Evolutionary conservation across 1,140 invertebrate species (phyloP).

Genomic region (Zaprionus ghesquierei): DNA sequence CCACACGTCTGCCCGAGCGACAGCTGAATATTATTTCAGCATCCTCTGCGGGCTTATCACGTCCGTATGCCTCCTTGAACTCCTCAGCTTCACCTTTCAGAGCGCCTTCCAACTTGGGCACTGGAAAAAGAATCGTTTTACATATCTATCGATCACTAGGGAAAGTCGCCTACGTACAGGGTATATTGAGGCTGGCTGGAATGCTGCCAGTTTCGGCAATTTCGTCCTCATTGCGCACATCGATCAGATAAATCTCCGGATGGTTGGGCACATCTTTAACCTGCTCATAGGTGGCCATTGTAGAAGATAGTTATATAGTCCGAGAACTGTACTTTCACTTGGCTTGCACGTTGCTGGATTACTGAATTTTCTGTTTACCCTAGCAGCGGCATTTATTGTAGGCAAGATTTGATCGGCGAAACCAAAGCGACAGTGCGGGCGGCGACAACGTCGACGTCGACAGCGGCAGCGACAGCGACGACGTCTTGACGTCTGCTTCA

Average conservation of each 20-base stretch:
- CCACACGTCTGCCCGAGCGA: constrained; percentile 83
- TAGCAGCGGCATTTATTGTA: constrained; percentile 51
- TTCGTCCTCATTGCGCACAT: constrained; percentile 87
- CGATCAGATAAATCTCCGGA: constrained; percentile 85
- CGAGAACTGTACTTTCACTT: constrained; percentile 24
- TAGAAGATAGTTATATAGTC: not conserved
- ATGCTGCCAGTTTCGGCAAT: constrained; percentile 86
- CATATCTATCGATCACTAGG: not conserved
- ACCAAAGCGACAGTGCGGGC: not conserved
- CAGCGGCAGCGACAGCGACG: constrained; percentile 2
- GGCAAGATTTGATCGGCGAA: constrained; percentile 14
- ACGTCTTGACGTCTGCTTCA: not conserved
- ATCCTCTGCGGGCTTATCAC: constrained; percentile 82
- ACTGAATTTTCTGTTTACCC: constrained; percentile 44
- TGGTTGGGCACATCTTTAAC: constrained; percentile 83
- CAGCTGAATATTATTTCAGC: constrained; percentile 84
- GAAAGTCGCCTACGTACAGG: constrained; percentile 83
- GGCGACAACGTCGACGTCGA: constrained; percentile 7
- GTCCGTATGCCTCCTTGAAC: constrained; percentile 83
- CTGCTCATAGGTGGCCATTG: constrained; percentile 83
- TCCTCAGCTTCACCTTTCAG: constrained; percentile 82
- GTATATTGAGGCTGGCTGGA: constrained; percentile 88
- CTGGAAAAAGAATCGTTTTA: constrained; percentile 56
- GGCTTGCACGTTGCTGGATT: constrained; percentile 23
- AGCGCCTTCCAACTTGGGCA: constrained; percentile 80